phyloP scores from a whole-genome alignment of 2,113 vertebrate genomes.

The Pitta sordida region DNA sequence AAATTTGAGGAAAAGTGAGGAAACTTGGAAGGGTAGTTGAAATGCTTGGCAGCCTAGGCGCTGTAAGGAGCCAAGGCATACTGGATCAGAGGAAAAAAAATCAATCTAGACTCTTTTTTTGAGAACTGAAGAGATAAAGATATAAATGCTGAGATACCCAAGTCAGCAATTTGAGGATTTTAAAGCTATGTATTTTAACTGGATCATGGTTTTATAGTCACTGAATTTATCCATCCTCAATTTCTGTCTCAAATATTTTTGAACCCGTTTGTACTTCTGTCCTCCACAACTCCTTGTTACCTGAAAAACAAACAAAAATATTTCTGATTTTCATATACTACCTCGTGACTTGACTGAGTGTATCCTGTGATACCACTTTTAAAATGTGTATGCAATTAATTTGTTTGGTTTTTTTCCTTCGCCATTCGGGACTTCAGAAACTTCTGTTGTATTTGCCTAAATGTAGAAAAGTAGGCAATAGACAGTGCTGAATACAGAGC shows the following conservation, averaged over 20 bases:
- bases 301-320: background rate
- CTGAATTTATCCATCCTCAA: background rate
- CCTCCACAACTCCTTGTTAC: background rate
- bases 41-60: background rate
- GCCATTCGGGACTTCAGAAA: background rate
- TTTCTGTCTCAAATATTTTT: background rate
- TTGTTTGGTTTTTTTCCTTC: background rate
- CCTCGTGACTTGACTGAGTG: background rate
- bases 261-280: background rate
- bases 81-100: background rate
- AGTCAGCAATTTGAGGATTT: background rate
- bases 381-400: background rate
- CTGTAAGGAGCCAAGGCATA: background rate
- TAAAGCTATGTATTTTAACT: background rate
- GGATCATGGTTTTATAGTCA: background rate
- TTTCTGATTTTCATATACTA: background rate
- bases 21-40: background rate
- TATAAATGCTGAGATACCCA: background rate
- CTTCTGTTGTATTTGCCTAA: background rate
- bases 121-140: background rate
- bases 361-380: background rate
- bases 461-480: background rate
- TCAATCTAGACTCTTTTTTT: background rate
- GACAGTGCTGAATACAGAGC: background rate
- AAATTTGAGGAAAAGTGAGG: background rate